Base-by-base conservation (phyloP, 2,888 invertebrate genomes). In the Zele albiditarsus region DNA sequence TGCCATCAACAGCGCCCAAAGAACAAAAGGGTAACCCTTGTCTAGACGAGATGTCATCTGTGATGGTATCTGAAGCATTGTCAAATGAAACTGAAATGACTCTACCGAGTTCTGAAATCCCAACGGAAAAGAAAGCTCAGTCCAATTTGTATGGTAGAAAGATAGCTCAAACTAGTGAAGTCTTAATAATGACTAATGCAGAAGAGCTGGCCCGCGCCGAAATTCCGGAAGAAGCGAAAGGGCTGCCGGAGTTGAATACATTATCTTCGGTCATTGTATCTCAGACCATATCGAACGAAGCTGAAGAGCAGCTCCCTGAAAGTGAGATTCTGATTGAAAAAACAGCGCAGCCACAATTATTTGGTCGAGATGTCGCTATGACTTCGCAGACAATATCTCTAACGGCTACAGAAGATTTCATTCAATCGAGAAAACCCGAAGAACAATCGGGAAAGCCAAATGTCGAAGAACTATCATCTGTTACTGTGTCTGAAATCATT, bases 91-190 rank as follows among this genome's bases (percentile, higher is more conserved):
- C 69, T 12, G 84, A 84, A 74, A 66, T 74, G 14, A 57, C 76
- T 28, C 77, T 82, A 76, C 75, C 75, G 1, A 70, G 79, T 71
- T 86, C 87, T 6, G 83, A 85, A 78, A 77, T 84, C 62, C 82
- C 82, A 71, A 79, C 80, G 69, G 84, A 82, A 76, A 88, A 88
- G 81, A 84, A 81, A 73, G 91, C 91, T 2, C 78, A 79, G 53
- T 78, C 86, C 2, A 83, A 83, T 74, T 79, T 91, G 27, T 84
- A 86, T 74, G 83, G 84, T 2, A 87, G 89, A 71, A 86, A 86
- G 79, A 82, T 84, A 27, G 81, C 86, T 20, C 80, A 86, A 77
- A 84, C 82, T 20, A 82, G 78, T 77, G 84, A 87, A 81, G 74
- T 84, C 23, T 49, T 81, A 65, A 79, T 83, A 4, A 74, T 84